Evolutionary conservation across 2,797 vertebrate genomes (phyloP).

Genomic region (Scolopax bukidnonensis): DNA sequence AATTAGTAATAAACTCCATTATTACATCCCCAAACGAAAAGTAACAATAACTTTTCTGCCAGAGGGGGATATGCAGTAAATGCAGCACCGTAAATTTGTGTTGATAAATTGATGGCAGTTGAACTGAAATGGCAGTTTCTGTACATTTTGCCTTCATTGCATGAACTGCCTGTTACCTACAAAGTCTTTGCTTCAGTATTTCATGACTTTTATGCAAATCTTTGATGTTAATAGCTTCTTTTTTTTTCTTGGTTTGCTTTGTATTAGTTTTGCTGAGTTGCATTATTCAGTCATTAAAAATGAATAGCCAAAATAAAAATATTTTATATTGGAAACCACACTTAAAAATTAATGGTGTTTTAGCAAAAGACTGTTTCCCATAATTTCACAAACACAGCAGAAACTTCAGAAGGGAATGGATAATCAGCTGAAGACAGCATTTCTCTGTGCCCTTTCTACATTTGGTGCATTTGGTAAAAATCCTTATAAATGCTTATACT

Average conservation of each 20-base stretch:
- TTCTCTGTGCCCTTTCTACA: neutral
- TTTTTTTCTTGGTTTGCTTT: constrained; percentile 8
- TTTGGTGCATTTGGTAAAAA: neutral
- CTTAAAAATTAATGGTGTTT: constrained; percentile 64
- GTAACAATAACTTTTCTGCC: neutral
- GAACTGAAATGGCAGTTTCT: neutral
- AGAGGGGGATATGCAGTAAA: neutral
- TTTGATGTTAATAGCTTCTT: constrained; percentile 16
- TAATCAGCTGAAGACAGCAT: neutral
- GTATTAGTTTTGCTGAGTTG: constrained; percentile 39
- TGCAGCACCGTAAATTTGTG: neutral
- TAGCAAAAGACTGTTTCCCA: constrained; percentile 14
- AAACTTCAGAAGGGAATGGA: neutral
- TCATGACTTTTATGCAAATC: constrained; percentile 53
- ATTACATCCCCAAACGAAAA: neutral
- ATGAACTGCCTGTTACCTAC: neutral
- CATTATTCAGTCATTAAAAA: constrained; percentile 59
- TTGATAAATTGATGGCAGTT: neutral
- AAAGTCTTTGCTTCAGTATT: constrained; percentile 22
- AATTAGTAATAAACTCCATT: constrained; percentile 20
- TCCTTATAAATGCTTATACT: neutral
- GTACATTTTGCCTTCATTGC: neutral
- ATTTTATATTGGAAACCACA: constrained; percentile 50
- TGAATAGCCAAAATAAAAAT: constrained; percentile 66
- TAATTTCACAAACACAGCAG: constrained; percentile 27